Base-by-base conservation (phyloP, 2,888 invertebrate genomes). In the Sarcophaga variegata region DNA sequence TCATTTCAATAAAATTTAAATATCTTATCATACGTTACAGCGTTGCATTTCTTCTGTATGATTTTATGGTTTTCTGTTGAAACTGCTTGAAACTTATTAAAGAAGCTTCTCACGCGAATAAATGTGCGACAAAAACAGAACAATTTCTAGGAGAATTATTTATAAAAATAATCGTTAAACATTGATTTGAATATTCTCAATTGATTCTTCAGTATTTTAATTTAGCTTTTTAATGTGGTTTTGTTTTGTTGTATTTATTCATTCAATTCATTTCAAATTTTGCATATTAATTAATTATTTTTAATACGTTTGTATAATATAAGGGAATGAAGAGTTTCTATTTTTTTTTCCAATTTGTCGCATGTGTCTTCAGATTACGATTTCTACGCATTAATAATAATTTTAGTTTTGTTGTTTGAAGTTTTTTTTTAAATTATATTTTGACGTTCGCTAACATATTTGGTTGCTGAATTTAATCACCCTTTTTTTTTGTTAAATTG, bases 361-460 rank as follows among this genome's bases (percentile, higher is more conserved):
- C 17, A 54, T 45, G 54, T 80, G 4, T 5, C 45, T 5, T 66
- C 20, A 8, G 3, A 37, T 59, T 54, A 54, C 25, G 25, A 70
- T 70, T 82, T 76, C 37, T 70, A 64, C 63, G 54, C 66, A 54
- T 82, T 70, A 75, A 72, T 81, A 72, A 66, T 66, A 25, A 47
- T 66, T 80, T 20, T 45, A 49, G 37, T 76, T 8, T 54, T 11
- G 14, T 49, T 12, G 4, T 14, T 49, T 49, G 0, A 27, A 27
- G 27, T 49, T 49, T 54, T 54, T 54, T 54, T 54, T 54, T 12
- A 37, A 37, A n/a, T n/a, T 49, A 14, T 14, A 54, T 14, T 54
- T 54, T 17, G 54, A 54, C 12, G 49, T 54, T 54, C 17, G 3
- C 0, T 0, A 17, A 17, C 54, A 54, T 54, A 54, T 14, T 54